phyloP scores from a whole-genome alignment of 2,797 vertebrate genomes.

The Neosilurus mollespiculum region DNA sequence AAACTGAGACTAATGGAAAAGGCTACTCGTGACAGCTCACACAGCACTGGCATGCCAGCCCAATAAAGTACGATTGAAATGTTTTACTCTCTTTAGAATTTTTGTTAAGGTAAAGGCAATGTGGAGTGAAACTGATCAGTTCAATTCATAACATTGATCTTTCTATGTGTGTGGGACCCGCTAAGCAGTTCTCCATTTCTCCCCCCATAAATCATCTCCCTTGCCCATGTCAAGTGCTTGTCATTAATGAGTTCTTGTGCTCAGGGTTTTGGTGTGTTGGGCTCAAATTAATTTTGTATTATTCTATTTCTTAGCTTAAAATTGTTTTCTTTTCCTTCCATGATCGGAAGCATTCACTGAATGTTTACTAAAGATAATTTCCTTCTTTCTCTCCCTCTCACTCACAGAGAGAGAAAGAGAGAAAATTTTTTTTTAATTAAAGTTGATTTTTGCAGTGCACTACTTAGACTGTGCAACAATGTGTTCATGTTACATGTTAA shows the following conservation, averaged over 20 bases:
- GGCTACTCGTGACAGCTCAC: slow-evolving; percentile 6
- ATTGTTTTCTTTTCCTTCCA: background rate
- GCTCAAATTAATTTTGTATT: slow-evolving; percentile 36
- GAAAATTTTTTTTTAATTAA: slow-evolving; percentile 38
- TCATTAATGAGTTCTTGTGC: slow-evolving; percentile 38
- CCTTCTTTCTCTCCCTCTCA: too few relatives aligned
- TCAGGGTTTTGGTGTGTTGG: slow-evolving; percentile 36
- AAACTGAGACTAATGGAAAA: slow-evolving; percentile 21
- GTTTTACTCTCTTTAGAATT: background rate
- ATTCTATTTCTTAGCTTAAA: slow-evolving; percentile 28
- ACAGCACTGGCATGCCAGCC: background rate
- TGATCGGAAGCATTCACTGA: slow-evolving; percentile 6
- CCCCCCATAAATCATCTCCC: background rate
- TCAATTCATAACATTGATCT: slow-evolving; percentile 18
- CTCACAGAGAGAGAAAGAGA: too few relatives aligned
- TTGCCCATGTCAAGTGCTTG: slow-evolving; percentile 41
- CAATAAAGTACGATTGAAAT: slow-evolving; percentile 18
- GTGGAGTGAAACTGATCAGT: slow-evolving; percentile 11
- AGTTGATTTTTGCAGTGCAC: slow-evolving; percentile 57
- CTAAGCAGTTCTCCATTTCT: background rate
- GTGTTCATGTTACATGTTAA: slow-evolving; percentile 49
- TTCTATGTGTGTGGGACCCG: background rate
- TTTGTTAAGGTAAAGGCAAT: slow-evolving; percentile 4
- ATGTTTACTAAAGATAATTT: background rate
- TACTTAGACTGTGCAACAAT: slow-evolving; percentile 63